Conservation (phyloP, 2,888 invertebrate species). For the Eristalis tenax region DNA sequence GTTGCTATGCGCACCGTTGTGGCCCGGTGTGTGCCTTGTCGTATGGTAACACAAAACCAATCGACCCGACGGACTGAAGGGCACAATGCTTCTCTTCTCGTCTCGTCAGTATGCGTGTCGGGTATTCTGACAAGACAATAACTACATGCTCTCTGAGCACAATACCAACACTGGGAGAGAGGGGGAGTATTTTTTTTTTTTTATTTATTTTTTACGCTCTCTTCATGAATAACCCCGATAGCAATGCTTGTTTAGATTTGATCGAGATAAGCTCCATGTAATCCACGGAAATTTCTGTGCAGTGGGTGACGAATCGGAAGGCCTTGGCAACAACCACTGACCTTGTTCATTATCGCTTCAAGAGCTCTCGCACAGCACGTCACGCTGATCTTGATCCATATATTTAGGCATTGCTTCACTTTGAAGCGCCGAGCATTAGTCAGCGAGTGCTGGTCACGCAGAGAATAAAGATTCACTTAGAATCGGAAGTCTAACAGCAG, state of each 20-base stretch:
- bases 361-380: background rate
- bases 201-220: background rate
- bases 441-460: slow-evolving; percentile 4
- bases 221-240: background rate
- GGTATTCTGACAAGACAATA: slow-evolving; percentile 14
- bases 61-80: background rate
- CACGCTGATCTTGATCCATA: slow-evolving; percentile 2
- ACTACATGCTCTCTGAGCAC: background rate
- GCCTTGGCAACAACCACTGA: background rate
- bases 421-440: background rate
- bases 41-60: slow-evolving; percentile 11
- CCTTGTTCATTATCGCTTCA: slow-evolving; percentile 16
- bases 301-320: background rate
- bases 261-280: slow-evolving; percentile 33
- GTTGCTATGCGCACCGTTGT: slow-evolving; percentile 58
- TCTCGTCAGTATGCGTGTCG: background rate
- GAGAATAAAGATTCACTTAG: slow-evolving; percentile 27
- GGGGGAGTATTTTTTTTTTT: background rate
- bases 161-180: background rate
- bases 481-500: slow-evolving; percentile 7
- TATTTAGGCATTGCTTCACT: background rate
- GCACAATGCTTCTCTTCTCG: background rate
- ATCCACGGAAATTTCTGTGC: slow-evolving; percentile 3
- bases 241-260: slow-evolving; percentile 5
- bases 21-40: background rate